phyloP scores from a whole-genome alignment of 2,797 vertebrate species.

The Takifugu rubripes region DNA sequence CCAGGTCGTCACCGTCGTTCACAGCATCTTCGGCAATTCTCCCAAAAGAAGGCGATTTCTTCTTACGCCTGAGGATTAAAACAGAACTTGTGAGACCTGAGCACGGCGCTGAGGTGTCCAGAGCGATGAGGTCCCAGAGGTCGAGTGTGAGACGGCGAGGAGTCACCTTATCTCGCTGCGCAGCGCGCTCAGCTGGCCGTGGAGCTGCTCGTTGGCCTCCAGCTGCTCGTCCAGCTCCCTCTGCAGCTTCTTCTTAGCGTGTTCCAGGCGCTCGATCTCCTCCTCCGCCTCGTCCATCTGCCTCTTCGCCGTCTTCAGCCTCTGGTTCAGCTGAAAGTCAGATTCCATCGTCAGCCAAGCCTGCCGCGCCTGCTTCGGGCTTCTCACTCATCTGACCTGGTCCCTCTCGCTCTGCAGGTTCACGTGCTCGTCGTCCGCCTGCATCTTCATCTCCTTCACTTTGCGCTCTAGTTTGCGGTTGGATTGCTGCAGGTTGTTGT shows the following conservation, averaged over 20 bases:
- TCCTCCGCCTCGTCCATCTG: conserved; percentile 96
- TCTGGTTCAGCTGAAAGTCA: conserved; percentile 84
- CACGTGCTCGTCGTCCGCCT: conserved; percentile 88
- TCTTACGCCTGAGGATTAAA: conserved; percentile 79
- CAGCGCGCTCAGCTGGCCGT: conserved; percentile 81
- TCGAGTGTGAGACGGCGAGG: background rate
- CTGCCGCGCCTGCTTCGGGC: background rate
- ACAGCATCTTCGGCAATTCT: conserved; percentile 65
- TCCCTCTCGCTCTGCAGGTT: conserved; percentile 91
- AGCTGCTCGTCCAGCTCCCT: conserved; percentile 93
- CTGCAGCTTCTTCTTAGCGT: conserved; percentile 91
- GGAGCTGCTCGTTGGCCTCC: conserved; percentile 88
- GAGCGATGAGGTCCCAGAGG: background rate
- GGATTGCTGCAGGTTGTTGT: conserved; percentile 84
- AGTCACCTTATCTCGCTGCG: conserved; percentile 85
- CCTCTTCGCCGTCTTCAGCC: conserved; percentile 91
- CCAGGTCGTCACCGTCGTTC: conserved; percentile 76
- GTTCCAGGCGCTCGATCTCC: conserved; percentile 93
- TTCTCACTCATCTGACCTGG: conserved; percentile 80
- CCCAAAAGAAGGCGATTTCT: conserved; percentile 76
- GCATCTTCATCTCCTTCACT: conserved; percentile 93
- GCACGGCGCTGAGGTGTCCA: background rate
- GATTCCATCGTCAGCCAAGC: conserved; percentile 7
- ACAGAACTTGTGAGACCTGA: background rate
- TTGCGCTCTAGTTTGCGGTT: conserved; percentile 94